A percentile compares a stretch with the other conserved stretches of the same genome.
phyloP scores from a whole-genome alignment of 2,888 invertebrate species.

The Carabus problematicus region DNA sequence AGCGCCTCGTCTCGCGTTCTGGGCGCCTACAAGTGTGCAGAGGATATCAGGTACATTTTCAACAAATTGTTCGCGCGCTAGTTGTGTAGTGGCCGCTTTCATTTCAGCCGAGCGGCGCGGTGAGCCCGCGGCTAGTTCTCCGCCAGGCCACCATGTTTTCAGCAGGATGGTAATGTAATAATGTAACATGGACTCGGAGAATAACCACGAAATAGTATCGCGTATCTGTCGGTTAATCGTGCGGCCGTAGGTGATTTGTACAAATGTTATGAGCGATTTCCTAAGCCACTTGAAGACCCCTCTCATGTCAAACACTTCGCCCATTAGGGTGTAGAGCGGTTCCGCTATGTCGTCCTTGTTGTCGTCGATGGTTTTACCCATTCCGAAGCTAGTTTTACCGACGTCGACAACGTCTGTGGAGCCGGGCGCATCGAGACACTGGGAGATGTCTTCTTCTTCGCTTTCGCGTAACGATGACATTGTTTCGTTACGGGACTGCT shows the following conservation, averaged over 20 bases:
- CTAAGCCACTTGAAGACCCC: conserved; percentile 89
- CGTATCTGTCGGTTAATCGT: conserved; percentile 91
- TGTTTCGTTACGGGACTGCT: conserved; percentile 47
- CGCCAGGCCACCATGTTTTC: conserved; percentile 91
- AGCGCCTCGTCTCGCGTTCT: conserved; percentile 83
- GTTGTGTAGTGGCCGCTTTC: conserved; percentile 72
- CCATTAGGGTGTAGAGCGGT: conserved; percentile 84
- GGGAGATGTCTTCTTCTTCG: conserved; percentile 82
- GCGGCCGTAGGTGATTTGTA: conserved; percentile 90
- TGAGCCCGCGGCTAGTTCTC: conserved; percentile 69
- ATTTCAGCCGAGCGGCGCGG: conserved; percentile 67
- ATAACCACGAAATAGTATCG: conserved; percentile 85
- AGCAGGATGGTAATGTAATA: conserved; percentile 83
- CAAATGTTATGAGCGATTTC: conserved; percentile 87
- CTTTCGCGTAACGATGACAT: conserved; percentile 65
- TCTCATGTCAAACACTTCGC: conserved; percentile 89
- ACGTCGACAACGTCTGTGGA: conserved; percentile 57
- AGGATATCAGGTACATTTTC: conserved; percentile 81
- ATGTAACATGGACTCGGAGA: conserved; percentile 90
- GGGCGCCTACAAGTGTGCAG: conserved; percentile 83
- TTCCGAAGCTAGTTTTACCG: conserved; percentile 55
- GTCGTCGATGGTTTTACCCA: conserved; percentile 63
- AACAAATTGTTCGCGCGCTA: conserved; percentile 73
- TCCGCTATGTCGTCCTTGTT: conserved; percentile 88
- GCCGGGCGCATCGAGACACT: conserved; percentile 74